Percentiles rank a stretch among this genome's conserved stretches.
These are phyloP conservation scores for Cheilosia variabilis DNA, from an alignment of 2,888 invertebrate genomes.

Conservation along the genomic window DNA sequence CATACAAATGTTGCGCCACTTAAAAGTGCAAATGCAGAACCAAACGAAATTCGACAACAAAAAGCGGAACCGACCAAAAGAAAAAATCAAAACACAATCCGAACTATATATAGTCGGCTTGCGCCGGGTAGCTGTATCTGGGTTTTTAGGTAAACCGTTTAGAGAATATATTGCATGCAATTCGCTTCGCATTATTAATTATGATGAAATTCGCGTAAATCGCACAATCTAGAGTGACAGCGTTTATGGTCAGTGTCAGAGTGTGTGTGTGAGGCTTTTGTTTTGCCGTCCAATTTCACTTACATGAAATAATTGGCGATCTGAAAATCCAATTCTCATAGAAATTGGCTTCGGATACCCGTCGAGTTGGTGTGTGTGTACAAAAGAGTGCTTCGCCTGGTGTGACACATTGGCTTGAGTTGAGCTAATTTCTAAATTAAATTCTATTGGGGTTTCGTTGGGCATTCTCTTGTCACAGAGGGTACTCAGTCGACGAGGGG, in stretches of 20 bases:
- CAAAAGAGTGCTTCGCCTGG: background rate
- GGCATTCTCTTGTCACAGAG: constrained; percentile 1
- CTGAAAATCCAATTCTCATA: constrained; percentile 26
- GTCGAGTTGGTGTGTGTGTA: background rate
- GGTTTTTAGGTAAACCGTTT: constrained; percentile 37
- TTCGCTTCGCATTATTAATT: constrained; percentile 13
- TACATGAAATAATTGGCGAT: constrained; percentile 8
- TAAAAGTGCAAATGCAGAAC: constrained; percentile 14
- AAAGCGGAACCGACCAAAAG: background rate
- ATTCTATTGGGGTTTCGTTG: constrained; percentile 31
- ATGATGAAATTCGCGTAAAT: constrained; percentile 26
- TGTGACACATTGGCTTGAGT: constrained; percentile 51
- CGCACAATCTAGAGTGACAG: constrained; percentile 27
- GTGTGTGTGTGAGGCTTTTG: background rate
- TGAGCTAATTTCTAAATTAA: constrained; percentile 65
- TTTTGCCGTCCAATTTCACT: constrained; percentile 4
- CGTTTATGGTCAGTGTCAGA: background rate
- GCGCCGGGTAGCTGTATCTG: constrained; percentile 2
- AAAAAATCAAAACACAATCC: background rate
- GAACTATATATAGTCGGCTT: background rate
- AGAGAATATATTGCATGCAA: constrained; percentile 5
- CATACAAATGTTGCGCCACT: constrained; percentile 11
- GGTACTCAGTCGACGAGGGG: background rate
- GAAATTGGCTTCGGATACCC: constrained; percentile 14
- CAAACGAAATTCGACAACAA: constrained; percentile 13